Base-by-base conservation (phyloP, 1,140 invertebrate species). In the Pentalonia nigronervosa region DNA sequence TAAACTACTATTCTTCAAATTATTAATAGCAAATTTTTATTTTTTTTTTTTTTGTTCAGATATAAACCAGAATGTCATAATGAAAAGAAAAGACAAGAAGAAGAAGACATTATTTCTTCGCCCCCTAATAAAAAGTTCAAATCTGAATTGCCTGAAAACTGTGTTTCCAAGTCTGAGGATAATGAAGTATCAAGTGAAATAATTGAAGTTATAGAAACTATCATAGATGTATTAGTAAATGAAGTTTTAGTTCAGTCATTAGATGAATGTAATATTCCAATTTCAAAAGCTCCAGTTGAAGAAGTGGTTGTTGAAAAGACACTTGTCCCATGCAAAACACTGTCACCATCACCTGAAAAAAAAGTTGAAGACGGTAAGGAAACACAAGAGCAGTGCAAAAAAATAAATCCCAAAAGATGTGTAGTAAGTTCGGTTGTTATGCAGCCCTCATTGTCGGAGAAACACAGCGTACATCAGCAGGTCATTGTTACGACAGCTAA, bases 391-490 rank as follows among this genome's bases (percentile, higher is more conserved):
- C 86, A 36, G 36, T 25, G 34, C 20, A 86, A 88, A 76, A 36
- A 76, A 90, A 21, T 60, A 50, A 91, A 94, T 2, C 41, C 41
- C 41, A 97, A 98, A 95, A 98, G 98, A 95, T 98, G 98, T 95
- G 99, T 99, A 95, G 98, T 99, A 0, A 99, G 98, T 95, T 98
- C 98, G 14, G 98, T 98, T 3, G 97, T 99, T 94, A 98, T 97
- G 25, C 98, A 99, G 94, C 97, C 98, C 2, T 97, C 97, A 7
- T 97, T 97, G 7, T 97, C 97, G 96, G 95, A 95, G 94, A 94
- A 98, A 67, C 23, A 30, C 21, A 60, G 25, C 36, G 36, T 60
- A 45, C n/a, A 56, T 90, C 36, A 90, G 47, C 34, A 17, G 6
- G 56, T 45, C 9, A 21, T n/a, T 67, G n/a, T n/a, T 90, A 67